phyloP scores from a whole-genome alignment of 2,888 invertebrate genomes.

The Protophormia terraenovae region DNA sequence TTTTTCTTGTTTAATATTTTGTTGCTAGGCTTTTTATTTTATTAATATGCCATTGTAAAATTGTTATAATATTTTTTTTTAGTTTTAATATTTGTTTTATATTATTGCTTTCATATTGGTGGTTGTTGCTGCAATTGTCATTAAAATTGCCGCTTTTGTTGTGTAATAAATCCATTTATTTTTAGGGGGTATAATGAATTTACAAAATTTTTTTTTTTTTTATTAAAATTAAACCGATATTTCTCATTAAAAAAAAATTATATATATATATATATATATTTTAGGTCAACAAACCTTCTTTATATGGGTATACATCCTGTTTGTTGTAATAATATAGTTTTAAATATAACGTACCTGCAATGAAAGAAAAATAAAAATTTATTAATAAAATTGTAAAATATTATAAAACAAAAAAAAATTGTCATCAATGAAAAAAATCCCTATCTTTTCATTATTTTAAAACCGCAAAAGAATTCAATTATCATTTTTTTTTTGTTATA shows the following conservation, averaged over 20 bases:
- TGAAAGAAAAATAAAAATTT: slow-evolving; percentile 15
- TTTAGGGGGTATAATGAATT: not conserved
- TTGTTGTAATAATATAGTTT: not conserved
- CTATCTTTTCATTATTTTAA: too few species aligned
- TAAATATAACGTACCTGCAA: slow-evolving; percentile 50
- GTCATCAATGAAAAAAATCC: too few species aligned
- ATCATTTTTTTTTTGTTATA: too few species aligned
- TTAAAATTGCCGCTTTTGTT: not conserved
- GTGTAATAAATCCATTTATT: slow-evolving; percentile 14
- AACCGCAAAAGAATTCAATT: not conserved
- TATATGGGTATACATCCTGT: not conserved
- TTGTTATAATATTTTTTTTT: slow-evolving; percentile 60
- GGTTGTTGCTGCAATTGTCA: slow-evolving; percentile 31
- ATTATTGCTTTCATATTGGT: slow-evolving; percentile 46
- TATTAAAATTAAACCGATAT: too few species aligned
- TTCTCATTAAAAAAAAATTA: too few species aligned
- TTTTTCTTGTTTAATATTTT: slow-evolving; percentile 24
- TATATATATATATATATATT: too few species aligned
- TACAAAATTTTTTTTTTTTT: not conserved
- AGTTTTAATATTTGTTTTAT: slow-evolving; percentile 39
- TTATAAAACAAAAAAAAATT: not conserved
- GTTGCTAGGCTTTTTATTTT: slow-evolving; percentile 32
- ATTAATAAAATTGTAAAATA: not conserved
- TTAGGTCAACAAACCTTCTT: not conserved
- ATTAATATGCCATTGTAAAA: slow-evolving; percentile 40